Evolutionary conservation across 2,113 vertebrate genomes (phyloP), one percentile per base, ranked within the genome.

Genomic region (Aldabrachelys gigantea): DNA sequence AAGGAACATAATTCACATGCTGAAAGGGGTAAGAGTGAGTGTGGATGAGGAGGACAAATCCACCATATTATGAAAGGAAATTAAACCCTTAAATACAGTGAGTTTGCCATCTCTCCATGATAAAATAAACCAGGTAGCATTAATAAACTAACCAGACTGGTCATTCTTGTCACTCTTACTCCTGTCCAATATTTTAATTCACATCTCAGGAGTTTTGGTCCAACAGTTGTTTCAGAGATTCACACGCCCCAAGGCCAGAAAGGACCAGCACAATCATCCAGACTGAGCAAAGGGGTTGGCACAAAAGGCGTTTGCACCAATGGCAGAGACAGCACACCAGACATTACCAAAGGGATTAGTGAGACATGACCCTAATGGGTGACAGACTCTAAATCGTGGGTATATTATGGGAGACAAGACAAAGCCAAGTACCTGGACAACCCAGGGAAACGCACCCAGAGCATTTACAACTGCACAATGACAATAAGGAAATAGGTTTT

Each of bases 401-500:
- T 21, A 8, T 78, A 78, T 41, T 27, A 49, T 44, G 17, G 35
- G 27, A 29, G 24, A 75, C 27, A 44, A 5, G 81, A 44, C 65
- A 27, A 50, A 72, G 62, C 49, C 2, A 27, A 62, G 4, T 22
- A 54, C 29, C 24, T 10, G 31, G 69, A 19, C 3, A 83, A 35
- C 65, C 69, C 89, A 16, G 49, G 10, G 65, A 79, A 65, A 57
- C 38, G 41, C 24, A 14, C 22, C 31, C 21, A 3, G 81, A 89
- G 84, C 80, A 50, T 44, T 88, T 49, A 38, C 75, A 17, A 27
- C 59, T 59, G 81, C 84, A 91, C 91, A 41, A 4, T 1, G 19
- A 96, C 86, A 89, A 90, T 80, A 78, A 75, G 38, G 84, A 89
- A 91, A 95, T 87, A 78, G 90, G 72, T 92, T 94, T 92, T 90